Percentiles rank a stretch among this genome's conserved stretches.
These are phyloP conservation scores for Mayetiola destructor DNA, from an alignment of 2,888 invertebrate species.

Conservation along the genomic window DNA sequence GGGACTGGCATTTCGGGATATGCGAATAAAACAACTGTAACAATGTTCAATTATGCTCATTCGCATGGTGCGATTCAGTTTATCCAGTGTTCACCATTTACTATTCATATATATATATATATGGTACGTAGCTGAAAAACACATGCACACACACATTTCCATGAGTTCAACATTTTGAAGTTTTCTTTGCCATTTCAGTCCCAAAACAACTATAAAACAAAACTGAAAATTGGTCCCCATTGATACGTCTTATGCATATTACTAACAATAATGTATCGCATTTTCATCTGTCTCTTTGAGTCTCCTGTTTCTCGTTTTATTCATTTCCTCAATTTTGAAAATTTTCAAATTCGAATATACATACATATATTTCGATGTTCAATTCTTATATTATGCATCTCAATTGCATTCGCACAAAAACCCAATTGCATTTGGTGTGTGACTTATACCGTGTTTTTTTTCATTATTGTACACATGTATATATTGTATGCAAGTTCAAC, in stretches of 20 bases:
- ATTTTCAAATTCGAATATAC: too few relatives aligned
- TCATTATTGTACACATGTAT: too few relatives aligned
- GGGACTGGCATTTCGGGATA: neutral
- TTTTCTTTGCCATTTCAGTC: conserved; percentile 6
- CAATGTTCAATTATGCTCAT: neutral
- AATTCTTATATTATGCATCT: too few relatives aligned
- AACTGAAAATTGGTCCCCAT: conserved; percentile 12
- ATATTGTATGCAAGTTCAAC: too few relatives aligned
- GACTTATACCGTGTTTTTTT: neutral
- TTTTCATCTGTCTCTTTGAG: neutral
- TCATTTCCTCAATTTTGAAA: neutral
- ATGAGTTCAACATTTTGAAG: neutral
- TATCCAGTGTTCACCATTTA: too few relatives aligned
- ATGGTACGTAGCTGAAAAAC: too few relatives aligned
- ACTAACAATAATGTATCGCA: conserved; percentile 5
- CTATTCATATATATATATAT: too few relatives aligned
- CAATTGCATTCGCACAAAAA: neutral
- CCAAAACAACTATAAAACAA: conserved; percentile 9
- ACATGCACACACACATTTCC: neutral
- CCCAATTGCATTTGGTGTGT: too few relatives aligned
- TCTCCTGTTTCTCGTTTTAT: neutral
- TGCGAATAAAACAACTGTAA: neutral
- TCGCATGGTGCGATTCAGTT: too few relatives aligned
- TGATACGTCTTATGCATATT: neutral
- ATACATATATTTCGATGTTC: too few relatives aligned